Evolutionary conservation across 1,140 invertebrate genomes (phyloP).

Genomic region (Bombus fervidus): DNA sequence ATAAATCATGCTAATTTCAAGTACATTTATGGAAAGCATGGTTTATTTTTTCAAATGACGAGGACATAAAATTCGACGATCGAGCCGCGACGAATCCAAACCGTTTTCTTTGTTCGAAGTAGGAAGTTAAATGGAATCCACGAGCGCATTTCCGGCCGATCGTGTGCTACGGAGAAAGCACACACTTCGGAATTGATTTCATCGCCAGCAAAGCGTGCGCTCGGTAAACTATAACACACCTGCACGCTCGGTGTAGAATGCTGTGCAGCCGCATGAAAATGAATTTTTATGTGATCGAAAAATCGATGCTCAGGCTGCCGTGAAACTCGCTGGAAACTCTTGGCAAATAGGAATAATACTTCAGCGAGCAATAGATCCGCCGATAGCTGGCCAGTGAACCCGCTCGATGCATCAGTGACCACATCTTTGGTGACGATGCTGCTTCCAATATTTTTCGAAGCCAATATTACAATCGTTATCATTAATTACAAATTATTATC

Average conservation of each 20-base stretch:
- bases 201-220: slow-evolving; percentile 48
- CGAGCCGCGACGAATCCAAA: background rate
- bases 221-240: slow-evolving; percentile 26
- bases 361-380: slow-evolving; percentile 21
- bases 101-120: background rate
- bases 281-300: slow-evolving; percentile 52
- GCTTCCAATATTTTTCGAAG: background rate
- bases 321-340: slow-evolving; percentile 40
- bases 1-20: background rate
- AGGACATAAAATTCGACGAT: background rate
- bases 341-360: slow-evolving; percentile 46
- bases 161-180: slow-evolving; percentile 57
- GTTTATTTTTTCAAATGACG: background rate
- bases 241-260: slow-evolving; percentile 3
- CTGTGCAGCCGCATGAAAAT: slow-evolving; percentile 27
- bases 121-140: slow-evolving; percentile 25
- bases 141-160: slow-evolving; percentile 54
- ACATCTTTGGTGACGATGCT: slow-evolving; percentile 1
- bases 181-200: slow-evolving; percentile 62
- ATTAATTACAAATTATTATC: too few species aligned
- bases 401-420: slow-evolving; percentile 8
- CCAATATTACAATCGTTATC: background rate
- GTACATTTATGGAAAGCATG: background rate
- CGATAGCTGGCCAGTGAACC: slow-evolving; percentile 42
- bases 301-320: slow-evolving; percentile 42